These are phyloP conservation scores for Lontra canadensis DNA, from an alignment of 2,113 vertebrate genomes.

Conservation along the genomic window DNA sequence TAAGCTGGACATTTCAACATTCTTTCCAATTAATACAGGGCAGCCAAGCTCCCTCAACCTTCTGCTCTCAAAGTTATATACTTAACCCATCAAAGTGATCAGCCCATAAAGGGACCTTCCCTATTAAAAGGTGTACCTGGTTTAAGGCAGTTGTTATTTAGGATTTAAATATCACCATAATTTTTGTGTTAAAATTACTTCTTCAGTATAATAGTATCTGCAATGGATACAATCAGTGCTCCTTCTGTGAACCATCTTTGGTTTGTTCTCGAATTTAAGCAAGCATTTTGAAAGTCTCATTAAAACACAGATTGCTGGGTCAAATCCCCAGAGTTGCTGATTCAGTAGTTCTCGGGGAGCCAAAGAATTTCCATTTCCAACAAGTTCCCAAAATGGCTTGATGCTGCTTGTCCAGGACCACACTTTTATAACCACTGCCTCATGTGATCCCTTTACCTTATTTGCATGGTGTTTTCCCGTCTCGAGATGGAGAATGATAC, in stretches of 20 bases:
- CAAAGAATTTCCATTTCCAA: not conserved
- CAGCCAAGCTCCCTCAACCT: not conserved
- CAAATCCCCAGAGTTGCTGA: not conserved
- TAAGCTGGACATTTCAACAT: too few species aligned
- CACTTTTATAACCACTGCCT: not conserved
- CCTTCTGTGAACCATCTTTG: not conserved
- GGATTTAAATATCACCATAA: not conserved
- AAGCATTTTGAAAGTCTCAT: not conserved
- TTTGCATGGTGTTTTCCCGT: not conserved
- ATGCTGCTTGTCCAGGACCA: not conserved
- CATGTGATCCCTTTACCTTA: not conserved
- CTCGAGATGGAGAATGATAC: not conserved
- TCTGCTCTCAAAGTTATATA: not conserved
- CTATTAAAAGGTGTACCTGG: not conserved
- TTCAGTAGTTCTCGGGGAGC: not conserved
- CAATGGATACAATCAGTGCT: not conserved
- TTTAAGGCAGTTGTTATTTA: not conserved
- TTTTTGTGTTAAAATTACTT: not conserved
- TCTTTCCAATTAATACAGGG: not conserved
- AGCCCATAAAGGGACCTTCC: not conserved
- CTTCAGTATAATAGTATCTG: not conserved
- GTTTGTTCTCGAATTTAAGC: not conserved
- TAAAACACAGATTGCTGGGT: not conserved
- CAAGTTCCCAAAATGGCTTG: not conserved
- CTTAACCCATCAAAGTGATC: not conserved